Conservation (phyloP, 2,888 invertebrate genomes). For the Lumbricus terrestris region DNA sequence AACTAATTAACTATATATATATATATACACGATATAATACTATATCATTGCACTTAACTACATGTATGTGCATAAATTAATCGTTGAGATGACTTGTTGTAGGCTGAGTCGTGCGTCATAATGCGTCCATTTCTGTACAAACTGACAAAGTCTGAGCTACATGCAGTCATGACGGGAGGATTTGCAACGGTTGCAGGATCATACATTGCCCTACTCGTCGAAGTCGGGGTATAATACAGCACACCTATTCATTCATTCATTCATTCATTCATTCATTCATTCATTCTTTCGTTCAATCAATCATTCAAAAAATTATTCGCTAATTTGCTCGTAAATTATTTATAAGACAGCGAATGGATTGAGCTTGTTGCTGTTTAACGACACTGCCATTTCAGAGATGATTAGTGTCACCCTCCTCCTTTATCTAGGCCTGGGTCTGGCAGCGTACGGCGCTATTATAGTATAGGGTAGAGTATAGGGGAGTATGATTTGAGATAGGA, state of each 20-base stretch:
- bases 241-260: background rate
- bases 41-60: too few species aligned
- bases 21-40: too few species aligned
- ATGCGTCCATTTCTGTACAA: constrained; percentile 45
- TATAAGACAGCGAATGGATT: too few species aligned
- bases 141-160: constrained; percentile 46
- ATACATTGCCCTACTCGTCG: constrained; percentile 79
- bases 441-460: too few species aligned
- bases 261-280: background rate
- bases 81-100: background rate
- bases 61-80: background rate
- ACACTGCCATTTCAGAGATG: too few species aligned
- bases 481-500: too few species aligned
- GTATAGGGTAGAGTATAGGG: too few species aligned
- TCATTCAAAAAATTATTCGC: background rate
- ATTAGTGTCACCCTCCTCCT: too few species aligned
- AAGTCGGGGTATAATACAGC: constrained; percentile 57
- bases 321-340: too few species aligned
- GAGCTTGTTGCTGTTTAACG: too few species aligned
- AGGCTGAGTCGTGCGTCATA: constrained; percentile 48
- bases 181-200: constrained; percentile 89
- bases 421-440: too few species aligned
- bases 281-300: background rate
- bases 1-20: too few species aligned
- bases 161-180: constrained; percentile 83